Evolutionary conservation across 2,797 vertebrate species (phyloP), one percentile per base, ranked within the genome.

Genomic region (Uromys caudimaculatus): DNA sequence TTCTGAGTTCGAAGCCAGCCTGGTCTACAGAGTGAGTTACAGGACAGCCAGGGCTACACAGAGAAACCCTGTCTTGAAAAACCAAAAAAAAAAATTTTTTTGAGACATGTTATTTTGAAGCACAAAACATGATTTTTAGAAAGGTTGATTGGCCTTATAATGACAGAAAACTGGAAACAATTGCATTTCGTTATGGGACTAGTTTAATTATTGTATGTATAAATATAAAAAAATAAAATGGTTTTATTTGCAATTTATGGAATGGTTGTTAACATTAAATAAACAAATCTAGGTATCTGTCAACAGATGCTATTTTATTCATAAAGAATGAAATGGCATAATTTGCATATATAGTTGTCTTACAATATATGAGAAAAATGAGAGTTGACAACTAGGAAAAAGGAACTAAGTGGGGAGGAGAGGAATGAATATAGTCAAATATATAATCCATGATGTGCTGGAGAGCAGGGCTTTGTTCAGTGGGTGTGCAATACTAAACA

Each of bases 81-180:
- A n/a, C n/a, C n/a, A n/a, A n/a, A n/a, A n/a, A n/a, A n/a, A n/a
- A n/a, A n/a, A n/a, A n/a, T n/a, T n/a, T n/a, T n/a, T 69, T 81
- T 81, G 27, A 38, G 38, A 35, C 24, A 78, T 7, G 19, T 82
- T 90, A n/a, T 94, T 56, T 47, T 92, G 60, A 92, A 32, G 27
- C 71, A 85, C 35, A 92, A 44, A 54, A 52, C n/a, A 12, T 35
- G 6, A 62, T 64, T 56, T 85, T 76, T 92, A 35, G 27, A 64
- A 85, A 52, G 82, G 35, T 17, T 92, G 27, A 62, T 76, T 84
- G 90, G 35, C 44, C 60, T 78, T 71, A n/a, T 83, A 92, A 88
- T 23, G 50, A 69, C 35, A 35, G 27, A 56, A 56, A 52, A 69
- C 64, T 81, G 35, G 41, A 91, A 82, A 81, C 76, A 67, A 14